Percentiles rank a stretch among this genome's conserved stretches.
These are phyloP conservation scores for Hyla sarda DNA, from an alignment of 2,113 vertebrate species.

Conservation along the genomic window DNA sequence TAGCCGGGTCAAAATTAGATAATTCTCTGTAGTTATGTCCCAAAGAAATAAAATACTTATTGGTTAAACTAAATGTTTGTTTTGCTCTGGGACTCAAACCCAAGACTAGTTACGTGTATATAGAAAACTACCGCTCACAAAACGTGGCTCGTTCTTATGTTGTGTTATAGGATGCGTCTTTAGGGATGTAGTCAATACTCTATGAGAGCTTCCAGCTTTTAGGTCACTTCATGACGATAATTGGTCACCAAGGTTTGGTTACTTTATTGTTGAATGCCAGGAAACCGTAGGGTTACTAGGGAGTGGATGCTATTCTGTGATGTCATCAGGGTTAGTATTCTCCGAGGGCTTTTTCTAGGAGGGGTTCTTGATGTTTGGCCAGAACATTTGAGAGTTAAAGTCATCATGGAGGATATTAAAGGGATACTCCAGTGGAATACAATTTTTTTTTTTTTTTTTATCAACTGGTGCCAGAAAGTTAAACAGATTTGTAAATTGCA, in stretches of 20 bases:
- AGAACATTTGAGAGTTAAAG: background rate
- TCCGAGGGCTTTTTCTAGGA: background rate
- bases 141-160: background rate
- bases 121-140: background rate
- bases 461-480: too few species aligned
- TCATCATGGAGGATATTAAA: background rate
- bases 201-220: background rate
- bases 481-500: too few species aligned
- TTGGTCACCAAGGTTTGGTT: background rate
- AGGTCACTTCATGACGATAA: background rate
- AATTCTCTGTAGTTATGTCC: slow-evolving; percentile 16
- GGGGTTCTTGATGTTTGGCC: background rate
- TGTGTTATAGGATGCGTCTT: background rate
- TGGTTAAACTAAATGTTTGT: slow-evolving; percentile 37
- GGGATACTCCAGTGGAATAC: too few species aligned
- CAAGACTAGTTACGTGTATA: slow-evolving; percentile 11
- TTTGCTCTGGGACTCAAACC: slow-evolving; percentile 1
- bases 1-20: background rate
- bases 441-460: too few species aligned
- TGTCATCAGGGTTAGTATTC: background rate
- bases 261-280: background rate
- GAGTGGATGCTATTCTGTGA: background rate
- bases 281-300: background rate
- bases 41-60: slow-evolving; percentile 33
- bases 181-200: background rate